Conservation (phyloP, 2,113 vertebrate species). For the Aegithalos caudatus region DNA sequence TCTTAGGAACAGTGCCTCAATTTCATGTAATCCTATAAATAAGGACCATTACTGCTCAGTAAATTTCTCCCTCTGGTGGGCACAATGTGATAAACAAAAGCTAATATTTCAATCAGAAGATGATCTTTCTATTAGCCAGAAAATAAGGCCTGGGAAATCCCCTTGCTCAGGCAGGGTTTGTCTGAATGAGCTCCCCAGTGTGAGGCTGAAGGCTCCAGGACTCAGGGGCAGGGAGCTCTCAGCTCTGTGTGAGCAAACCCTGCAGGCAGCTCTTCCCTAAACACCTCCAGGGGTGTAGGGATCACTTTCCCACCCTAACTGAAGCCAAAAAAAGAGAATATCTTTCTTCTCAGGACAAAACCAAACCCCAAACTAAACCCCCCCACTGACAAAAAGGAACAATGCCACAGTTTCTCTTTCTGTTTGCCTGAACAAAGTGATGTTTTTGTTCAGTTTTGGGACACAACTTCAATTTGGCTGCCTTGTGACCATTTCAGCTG, state of each 20-base stretch:
- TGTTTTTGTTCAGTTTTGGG: neutral
- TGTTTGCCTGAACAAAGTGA: neutral
- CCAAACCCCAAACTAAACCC: neutral
- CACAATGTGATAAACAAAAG: neutral
- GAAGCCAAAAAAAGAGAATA: neutral
- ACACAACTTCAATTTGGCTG: neutral
- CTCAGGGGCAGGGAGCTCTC: neutral
- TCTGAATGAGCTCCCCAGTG: neutral
- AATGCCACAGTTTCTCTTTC: neutral
- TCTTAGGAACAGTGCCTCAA: neutral
- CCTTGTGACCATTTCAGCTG: neutral
- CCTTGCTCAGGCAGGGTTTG: neutral
- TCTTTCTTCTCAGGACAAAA: neutral
- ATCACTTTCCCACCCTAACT: neutral
- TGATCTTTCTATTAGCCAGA: neutral
- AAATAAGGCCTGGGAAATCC: neutral
- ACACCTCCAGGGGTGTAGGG: rapidly evolving
- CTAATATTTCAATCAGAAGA: neutral
- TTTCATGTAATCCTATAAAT: neutral
- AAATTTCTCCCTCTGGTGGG: constrained; percentile 38
- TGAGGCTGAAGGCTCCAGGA: rapidly evolving
- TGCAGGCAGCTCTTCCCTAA: neutral
- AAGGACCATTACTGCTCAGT: neutral
- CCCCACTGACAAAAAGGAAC: neutral
- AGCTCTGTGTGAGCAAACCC: neutral